A percentile compares a stretch with the other conserved stretches of the same genome.
phyloP scores from a whole-genome alignment of 92 coral and sea anemone species.

The Ricordea florida region DNA sequence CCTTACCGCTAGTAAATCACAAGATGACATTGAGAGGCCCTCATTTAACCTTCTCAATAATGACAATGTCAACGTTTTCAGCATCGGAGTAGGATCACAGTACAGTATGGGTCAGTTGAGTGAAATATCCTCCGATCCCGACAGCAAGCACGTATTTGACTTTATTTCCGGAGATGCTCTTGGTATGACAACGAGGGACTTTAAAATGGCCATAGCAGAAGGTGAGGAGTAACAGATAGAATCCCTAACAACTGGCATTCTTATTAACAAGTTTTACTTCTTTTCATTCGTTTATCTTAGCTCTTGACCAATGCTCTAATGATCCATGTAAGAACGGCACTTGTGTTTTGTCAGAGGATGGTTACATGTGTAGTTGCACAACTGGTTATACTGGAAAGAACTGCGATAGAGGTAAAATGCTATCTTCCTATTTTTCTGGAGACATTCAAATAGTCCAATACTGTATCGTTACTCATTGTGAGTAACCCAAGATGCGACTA shows the following conservation, averaged over 20 bases:
- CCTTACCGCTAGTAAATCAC: constrained; percentile 25
- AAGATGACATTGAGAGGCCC: constrained; percentile 16
- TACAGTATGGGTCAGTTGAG: constrained; percentile 13
- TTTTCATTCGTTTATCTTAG: not conserved
- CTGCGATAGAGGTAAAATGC: constrained; percentile 29
- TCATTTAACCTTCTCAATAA: not conserved
- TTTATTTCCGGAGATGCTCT: not conserved
- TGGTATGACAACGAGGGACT: not conserved
- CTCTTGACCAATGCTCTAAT: constrained; percentile 1
- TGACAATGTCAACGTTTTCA: constrained; percentile 20
- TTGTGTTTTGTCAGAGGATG: not conserved
- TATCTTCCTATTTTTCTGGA: too few relatives aligned
- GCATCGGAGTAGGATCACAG: constrained; percentile 6
- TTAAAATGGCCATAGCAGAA: not conserved
- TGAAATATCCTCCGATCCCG: constrained; percentile 25
- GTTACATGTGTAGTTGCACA: constrained; percentile 1
- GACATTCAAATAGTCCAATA: too few relatives aligned
- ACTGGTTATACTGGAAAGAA: constrained; percentile 24
- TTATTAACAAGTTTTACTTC: not conserved
- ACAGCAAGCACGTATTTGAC: not conserved
- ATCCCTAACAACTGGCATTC: not conserved
- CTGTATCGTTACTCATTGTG: too few relatives aligned
- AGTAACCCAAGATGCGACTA: too few relatives aligned
- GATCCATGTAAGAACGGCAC: constrained; percentile 26
- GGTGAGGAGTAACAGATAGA: not conserved